A percentile compares a stretch with the other conserved stretches of the same genome.
These are phyloP conservation scores for Phoenicopterus ruber DNA, from an alignment of 2,113 vertebrate genomes.

Conservation along the genomic window DNA sequence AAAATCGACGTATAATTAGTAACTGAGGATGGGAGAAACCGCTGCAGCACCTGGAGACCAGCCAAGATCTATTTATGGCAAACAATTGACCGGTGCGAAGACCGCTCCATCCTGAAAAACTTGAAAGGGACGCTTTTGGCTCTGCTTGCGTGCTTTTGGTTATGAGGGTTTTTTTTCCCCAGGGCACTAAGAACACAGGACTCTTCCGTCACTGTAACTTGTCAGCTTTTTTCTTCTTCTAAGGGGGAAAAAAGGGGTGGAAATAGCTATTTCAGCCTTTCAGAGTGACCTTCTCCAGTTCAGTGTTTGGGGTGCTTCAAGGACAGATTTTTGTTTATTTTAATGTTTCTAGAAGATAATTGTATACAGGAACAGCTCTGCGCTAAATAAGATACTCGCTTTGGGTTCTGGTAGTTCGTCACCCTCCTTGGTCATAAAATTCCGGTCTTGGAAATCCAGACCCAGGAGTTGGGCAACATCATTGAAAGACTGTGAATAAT, in stretches of 20 bases:
- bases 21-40: neutral
- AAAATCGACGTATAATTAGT: neutral
- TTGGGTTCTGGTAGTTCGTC: neutral
- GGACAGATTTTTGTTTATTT: neutral
- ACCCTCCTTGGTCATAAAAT: neutral
- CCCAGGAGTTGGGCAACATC: fast-evolving
- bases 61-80: neutral
- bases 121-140: neutral
- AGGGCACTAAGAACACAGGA: neutral
- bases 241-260: neutral
- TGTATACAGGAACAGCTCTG: neutral
- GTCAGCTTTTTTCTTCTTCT: neutral
- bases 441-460: neutral
- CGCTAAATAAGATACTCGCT: neutral
- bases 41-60: neutral
- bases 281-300: neutral
- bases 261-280: neutral
- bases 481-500: neutral
- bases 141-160: neutral
- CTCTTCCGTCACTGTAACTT: neutral
- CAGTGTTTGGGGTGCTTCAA: neutral
- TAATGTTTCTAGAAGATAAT: neutral
- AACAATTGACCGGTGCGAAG: neutral
- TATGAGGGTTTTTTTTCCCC: neutral
- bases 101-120: neutral